Evolutionary conservation across 2,797 vertebrate genomes (phyloP), one percentile per base, ranked within the genome.

Genomic region (Monodelphis domestica): DNA sequence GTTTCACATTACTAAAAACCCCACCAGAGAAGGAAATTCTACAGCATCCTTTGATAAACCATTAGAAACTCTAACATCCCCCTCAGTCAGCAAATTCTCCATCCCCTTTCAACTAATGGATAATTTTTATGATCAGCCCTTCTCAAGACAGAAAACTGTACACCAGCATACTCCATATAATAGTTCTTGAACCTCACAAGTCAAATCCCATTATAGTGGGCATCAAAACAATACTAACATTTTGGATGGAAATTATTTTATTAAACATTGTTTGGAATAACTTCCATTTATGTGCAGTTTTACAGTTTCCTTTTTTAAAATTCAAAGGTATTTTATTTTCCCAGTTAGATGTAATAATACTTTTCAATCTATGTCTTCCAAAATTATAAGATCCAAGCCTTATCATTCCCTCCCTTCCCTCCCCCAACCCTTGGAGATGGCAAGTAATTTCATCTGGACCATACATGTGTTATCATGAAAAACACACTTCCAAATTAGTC

Each of bases 11-110:
- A 14, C 84, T 50, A 54, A 90, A 94, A 50, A 33, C 51, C 21
- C 0, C 53, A 57, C 26, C 2, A 9, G 7, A 38, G 9, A 26
- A 78, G 21, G 38, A 78, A 70, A 78, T 45, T 78, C 70, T 45
- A 45, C 38, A 78, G 88, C 51, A 10, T 91, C 78, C 12, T 30
- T 91, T 91, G 54, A 89, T 91, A 90, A 52, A 88, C 24, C 6
- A 89, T 53, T 29, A 11, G 53, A 89, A 70, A 51, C 21, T 84
- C 91, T 88, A 89, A 59, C 54, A 54, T 94, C 89, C 26, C 92
- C 14, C 0, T 63, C 52, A 59, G 9, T 78, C 9, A 89, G 38
- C 54, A 53, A 30, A 17, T 54, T 90, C 26, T 33, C 11, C 53
- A 0, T 54, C 55, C 6, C 70, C 45, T 88, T 94, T 89, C 52